These are phyloP conservation scores for Atractosteus spatula DNA, from an alignment of 2,113 vertebrate species.

Conservation along the genomic window DNA sequence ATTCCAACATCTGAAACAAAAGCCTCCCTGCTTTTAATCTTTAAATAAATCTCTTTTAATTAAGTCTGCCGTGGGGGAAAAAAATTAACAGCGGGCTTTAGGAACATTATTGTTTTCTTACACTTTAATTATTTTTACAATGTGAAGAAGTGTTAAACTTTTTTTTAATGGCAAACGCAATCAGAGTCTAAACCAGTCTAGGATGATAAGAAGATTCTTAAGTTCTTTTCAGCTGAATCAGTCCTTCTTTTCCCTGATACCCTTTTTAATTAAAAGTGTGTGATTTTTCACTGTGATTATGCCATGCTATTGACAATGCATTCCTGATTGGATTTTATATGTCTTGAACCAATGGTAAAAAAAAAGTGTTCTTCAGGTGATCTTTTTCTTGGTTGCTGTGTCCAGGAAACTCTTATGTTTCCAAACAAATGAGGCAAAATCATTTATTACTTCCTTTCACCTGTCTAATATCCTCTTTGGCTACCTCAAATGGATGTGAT, in stretches of 20 bases:
- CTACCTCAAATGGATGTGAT: too few relatives aligned
- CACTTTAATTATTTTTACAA: background rate
- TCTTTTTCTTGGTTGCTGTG: too few relatives aligned
- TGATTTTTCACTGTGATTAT: background rate
- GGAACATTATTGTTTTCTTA: background rate
- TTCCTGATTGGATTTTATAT: background rate
- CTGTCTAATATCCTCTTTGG: too few relatives aligned
- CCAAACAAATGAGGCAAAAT: too few relatives aligned
- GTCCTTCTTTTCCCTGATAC: background rate
- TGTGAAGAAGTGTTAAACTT: background rate
- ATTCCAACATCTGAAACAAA: too few relatives aligned
- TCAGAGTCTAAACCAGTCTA: background rate
- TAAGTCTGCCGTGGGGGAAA: background rate
- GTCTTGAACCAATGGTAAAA: background rate
- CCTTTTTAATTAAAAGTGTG: background rate
- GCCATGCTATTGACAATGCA: background rate
- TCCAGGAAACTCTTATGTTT: too few relatives aligned
- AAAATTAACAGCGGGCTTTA: background rate
- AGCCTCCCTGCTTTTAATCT: background rate
- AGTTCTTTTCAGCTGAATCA: background rate
- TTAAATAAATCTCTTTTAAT: background rate
- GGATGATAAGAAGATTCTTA: background rate
- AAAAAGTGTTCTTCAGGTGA: background rate
- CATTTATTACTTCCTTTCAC: too few relatives aligned
- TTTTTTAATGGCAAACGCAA: background rate